Percentiles rank a stretch among this genome's conserved stretches.
Evolutionary conservation across 2,113 vertebrate genomes (phyloP).

Genomic region (Mus spicilegus): DNA sequence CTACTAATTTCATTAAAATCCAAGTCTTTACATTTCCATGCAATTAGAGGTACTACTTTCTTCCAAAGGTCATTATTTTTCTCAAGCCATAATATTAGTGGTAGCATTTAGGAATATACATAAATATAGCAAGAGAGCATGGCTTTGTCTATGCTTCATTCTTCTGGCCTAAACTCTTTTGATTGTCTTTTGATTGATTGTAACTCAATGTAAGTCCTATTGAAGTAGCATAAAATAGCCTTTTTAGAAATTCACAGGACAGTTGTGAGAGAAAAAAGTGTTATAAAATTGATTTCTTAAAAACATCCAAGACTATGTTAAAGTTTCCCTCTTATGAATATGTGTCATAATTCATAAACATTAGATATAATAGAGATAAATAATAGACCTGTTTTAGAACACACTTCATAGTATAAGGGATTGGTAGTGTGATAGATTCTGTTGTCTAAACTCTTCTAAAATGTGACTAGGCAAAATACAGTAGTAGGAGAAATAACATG

Average conservation of each 20-base stretch:
- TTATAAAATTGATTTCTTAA: slow-evolving; percentile 48
- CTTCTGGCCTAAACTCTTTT: slow-evolving; percentile 54
- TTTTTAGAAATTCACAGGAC: background rate
- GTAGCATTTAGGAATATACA: slow-evolving; percentile 32
- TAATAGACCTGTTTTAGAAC: background rate
- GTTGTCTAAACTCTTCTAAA: background rate
- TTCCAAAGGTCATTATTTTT: slow-evolving; percentile 14
- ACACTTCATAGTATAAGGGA: background rate
- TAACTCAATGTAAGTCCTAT: slow-evolving; percentile 25
- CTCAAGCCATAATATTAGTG: slow-evolving; percentile 44
- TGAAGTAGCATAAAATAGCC: slow-evolving; percentile 49
- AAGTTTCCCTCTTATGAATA: background rate
- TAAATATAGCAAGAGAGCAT: slow-evolving; percentile 39
- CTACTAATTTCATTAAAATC: background rate
- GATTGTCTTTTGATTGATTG: too few species aligned
- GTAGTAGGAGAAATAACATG: background rate
- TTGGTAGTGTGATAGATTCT: background rate
- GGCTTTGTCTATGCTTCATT: slow-evolving; percentile 41
- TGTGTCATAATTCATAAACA: slow-evolving; percentile 17
- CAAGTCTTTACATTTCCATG: background rate
- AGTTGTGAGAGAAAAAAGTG: slow-evolving; percentile 24
- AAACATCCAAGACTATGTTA: background rate
- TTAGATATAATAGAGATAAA: background rate
- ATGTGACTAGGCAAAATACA: background rate
- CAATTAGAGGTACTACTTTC: background rate